Conservation (phyloP, 2,113 vertebrate species). For the Calyptomena viridis region DNA sequence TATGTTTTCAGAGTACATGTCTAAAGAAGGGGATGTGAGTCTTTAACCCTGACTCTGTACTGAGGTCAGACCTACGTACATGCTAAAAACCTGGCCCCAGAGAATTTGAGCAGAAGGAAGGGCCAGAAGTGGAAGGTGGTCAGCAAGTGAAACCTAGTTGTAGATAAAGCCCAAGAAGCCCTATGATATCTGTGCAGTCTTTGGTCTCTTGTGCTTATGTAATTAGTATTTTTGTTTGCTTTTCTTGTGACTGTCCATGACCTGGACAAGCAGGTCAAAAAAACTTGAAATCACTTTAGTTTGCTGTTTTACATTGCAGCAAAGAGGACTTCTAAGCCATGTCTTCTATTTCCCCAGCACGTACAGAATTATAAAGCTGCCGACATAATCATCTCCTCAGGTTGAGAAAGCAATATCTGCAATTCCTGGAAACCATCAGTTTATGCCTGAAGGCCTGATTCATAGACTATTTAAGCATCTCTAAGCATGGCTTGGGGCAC, state of each 20-base stretch:
- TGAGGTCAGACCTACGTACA: background rate
- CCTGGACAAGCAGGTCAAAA: background rate
- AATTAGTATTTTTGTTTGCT: background rate
- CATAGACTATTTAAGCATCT: background rate
- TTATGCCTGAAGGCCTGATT: background rate
- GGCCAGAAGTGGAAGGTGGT: background rate
- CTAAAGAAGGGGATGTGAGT: background rate
- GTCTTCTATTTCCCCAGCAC: background rate
- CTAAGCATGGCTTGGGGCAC: background rate
- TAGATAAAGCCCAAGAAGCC: background rate
- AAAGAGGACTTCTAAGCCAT: background rate
- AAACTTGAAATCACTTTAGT: background rate
- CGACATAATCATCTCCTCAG: background rate
- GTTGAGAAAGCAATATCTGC: background rate
- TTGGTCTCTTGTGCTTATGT: background rate
- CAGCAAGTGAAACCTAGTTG: background rate
- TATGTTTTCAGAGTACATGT: background rate
- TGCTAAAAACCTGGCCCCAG: background rate
- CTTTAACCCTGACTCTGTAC: background rate
- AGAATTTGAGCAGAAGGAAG: background rate
- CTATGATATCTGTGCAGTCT: background rate
- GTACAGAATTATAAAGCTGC: background rate
- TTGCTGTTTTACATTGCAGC: background rate
- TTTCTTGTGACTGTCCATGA: background rate
- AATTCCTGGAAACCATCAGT: background rate